These are phyloP conservation scores for Hyaena hyaena DNA, from an alignment of 2,113 vertebrate genomes.

Conservation along the genomic window DNA sequence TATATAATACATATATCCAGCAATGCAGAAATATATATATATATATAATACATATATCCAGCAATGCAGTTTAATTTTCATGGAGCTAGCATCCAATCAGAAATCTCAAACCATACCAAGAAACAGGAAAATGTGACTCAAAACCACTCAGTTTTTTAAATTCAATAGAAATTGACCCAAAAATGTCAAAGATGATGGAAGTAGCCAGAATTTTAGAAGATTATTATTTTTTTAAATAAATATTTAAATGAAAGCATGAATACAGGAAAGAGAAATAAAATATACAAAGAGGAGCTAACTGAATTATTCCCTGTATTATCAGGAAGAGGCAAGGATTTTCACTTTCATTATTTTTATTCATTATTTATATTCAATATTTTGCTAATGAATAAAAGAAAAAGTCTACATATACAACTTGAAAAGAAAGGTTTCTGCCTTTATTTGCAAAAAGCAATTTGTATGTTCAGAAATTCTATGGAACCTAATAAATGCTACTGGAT, in stretches of 20 bases:
- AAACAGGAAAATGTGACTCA: constrained; percentile 7
- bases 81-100: neutral
- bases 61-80: constrained; percentile 25
- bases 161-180: neutral
- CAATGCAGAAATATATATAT: neutral
- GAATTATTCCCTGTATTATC: neutral
- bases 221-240: neutral
- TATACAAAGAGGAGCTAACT: neutral
- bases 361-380: neutral
- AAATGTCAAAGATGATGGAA: neutral
- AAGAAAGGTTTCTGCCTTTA: constrained; percentile 1
- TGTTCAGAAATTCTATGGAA: neutral
- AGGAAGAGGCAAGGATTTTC: neutral
- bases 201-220: constrained; percentile 15
- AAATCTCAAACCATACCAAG: neutral
- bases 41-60: neutral
- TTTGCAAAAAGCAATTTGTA: neutral
- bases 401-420: neutral
- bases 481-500: neutral
- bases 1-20: neutral
- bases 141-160: neutral
- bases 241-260: constrained; percentile 25
- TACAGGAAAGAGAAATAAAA: neutral
- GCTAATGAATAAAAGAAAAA: constrained; percentile 3
- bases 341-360: constrained; percentile 18